Percentiles rank a stretch among this genome's conserved stretches.
These are phyloP conservation scores for Pteromalus puparum DNA, from an alignment of 1,140 invertebrate species.

Conservation along the genomic window DNA sequence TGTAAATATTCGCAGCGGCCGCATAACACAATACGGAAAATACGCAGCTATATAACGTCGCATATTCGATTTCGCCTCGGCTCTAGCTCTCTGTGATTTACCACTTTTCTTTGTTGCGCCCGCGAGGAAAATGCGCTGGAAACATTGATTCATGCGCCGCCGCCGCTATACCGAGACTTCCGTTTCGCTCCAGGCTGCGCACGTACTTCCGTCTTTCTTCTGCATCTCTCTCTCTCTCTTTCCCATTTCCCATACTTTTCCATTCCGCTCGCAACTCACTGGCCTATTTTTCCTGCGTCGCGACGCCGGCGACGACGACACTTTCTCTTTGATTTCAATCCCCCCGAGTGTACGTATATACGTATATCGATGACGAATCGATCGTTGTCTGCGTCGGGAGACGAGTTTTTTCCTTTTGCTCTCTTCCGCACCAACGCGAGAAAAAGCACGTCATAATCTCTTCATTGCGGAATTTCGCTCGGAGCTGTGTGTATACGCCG, in stretches of 20 bases:
- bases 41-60: neutral
- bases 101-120: slow-evolving; percentile 29
- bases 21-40: neutral
- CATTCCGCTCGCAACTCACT: slow-evolving; percentile 29
- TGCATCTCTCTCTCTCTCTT: neutral
- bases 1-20: neutral
- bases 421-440: too few relatives aligned
- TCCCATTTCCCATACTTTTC: slow-evolving; percentile 13
- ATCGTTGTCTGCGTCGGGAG: neutral
- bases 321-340: slow-evolving; percentile 27
- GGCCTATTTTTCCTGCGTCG: slow-evolving; percentile 40
- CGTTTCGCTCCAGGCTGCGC: slow-evolving; percentile 33
- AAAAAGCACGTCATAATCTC: slow-evolving; percentile 1
- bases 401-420: neutral
- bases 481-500: neutral
- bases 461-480: neutral
- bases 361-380: neutral
- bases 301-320: neutral
- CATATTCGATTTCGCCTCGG: slow-evolving; percentile 8
- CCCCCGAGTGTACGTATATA: neutral
- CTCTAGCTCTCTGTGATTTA: slow-evolving; percentile 15
- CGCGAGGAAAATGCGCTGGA: slow-evolving; percentile 21
- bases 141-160: slow-evolving; percentile 41
- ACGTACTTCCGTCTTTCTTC: slow-evolving; percentile 19
- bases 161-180: neutral